Conservation (phyloP, 2,888 invertebrate species). For the Sinotaia quadrata region DNA sequence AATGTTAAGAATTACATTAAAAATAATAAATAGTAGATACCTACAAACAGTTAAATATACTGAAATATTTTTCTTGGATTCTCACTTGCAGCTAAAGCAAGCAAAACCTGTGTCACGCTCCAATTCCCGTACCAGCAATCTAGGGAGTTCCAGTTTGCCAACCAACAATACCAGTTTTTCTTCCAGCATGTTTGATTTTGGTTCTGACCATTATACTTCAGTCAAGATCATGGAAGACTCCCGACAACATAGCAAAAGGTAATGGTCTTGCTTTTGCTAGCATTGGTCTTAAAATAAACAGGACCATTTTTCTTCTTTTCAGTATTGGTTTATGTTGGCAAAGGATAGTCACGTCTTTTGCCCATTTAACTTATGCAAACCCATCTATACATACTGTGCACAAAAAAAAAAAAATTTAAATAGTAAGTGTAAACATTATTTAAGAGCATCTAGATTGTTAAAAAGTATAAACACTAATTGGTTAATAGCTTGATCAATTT, state of each 20-base stretch:
- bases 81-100: constrained; percentile 28
- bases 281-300: no score
- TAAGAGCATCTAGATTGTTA: no score
- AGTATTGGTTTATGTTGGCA: no score
- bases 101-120: constrained; percentile 27
- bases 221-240: constrained; percentile 46
- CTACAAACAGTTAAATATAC: neutral
- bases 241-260: constrained; percentile 45
- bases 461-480: no score
- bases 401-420: no score
- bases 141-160: neutral
- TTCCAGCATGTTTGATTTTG: constrained; percentile 13
- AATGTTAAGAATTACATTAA: neutral
- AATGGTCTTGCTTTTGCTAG: no score
- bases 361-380: no score
- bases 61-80: neutral
- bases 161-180: constrained; percentile 15
- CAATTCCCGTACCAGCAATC: constrained; percentile 20
- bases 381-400: no score
- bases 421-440: no score
- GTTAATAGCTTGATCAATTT: no score
- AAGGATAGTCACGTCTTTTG: no score
- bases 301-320: no score
- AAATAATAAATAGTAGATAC: constrained; percentile 2
- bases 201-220: constrained; percentile 37